Evolutionary conservation across 92 coral and sea anemone genomes (phyloP).

Genomic region (Porites lobata): DNA sequence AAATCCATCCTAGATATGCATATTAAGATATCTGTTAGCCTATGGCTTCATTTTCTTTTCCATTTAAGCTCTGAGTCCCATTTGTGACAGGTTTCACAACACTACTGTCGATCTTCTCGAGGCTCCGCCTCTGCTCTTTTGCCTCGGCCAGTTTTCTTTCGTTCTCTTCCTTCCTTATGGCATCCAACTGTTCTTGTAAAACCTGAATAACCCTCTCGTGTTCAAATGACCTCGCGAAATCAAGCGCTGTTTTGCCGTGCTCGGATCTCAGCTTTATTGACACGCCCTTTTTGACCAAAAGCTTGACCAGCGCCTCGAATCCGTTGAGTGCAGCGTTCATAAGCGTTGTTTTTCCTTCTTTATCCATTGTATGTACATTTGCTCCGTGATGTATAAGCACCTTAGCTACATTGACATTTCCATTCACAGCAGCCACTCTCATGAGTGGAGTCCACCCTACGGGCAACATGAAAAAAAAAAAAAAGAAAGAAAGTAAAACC

Average conservation of each 20-base stretch:
- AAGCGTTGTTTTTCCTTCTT: constrained; percentile 88
- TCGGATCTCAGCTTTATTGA: constrained; percentile 72
- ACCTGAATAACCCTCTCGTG: constrained; percentile 84
- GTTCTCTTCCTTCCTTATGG: constrained; percentile 69
- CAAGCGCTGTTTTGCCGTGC: constrained; percentile 96
- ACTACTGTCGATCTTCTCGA: constrained; percentile 4
- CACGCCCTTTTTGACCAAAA: constrained; percentile 92
- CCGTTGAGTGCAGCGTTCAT: constrained; percentile 98
- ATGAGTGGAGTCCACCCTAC: constrained; percentile 97
- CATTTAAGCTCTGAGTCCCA: constrained; percentile 1
- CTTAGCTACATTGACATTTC: constrained; percentile 87
- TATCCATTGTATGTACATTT: constrained; percentile 90
- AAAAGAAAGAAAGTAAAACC: not conserved
- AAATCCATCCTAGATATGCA: not conserved
- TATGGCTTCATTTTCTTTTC: not conserved
- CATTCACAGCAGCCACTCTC: constrained; percentile 89
- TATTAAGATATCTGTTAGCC: constrained; percentile 16
- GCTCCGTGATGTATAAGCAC: constrained; percentile 96
- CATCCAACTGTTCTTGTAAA: constrained; percentile 86
- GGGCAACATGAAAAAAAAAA: not conserved
- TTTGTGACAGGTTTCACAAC: constrained; percentile 15
- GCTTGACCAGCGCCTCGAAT: constrained; percentile 87
- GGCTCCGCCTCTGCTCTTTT: constrained; percentile 42
- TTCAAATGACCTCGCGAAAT: constrained; percentile 94
- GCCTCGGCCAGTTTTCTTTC: constrained; percentile 81